phyloP scores from a whole-genome alignment of 2,113 vertebrate species.

The Tupaia chinensis region DNA sequence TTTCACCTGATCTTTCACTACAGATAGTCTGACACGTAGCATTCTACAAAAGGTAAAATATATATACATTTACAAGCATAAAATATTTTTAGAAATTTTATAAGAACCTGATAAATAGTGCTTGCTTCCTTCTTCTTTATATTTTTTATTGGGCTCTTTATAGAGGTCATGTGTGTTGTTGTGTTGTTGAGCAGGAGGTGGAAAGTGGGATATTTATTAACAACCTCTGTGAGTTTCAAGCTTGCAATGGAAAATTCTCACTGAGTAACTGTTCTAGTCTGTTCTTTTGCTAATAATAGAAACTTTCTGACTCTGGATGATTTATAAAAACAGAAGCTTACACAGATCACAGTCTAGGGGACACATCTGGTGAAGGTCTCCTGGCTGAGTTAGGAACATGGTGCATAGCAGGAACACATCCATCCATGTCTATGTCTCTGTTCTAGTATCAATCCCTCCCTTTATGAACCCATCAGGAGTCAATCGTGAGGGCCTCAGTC shows the following conservation, averaged over 20 bases:
- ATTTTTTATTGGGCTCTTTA: too few relatives aligned
- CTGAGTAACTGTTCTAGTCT: neutral
- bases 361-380: too few relatives aligned
- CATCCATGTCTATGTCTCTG: too few relatives aligned
- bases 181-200: neutral
- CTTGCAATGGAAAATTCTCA: slow-evolving; percentile 21
- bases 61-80: neutral
- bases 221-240: neutral
- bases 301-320: too few relatives aligned
- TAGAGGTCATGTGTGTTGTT: neutral
- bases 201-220: neutral
- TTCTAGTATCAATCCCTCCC: too few relatives aligned
- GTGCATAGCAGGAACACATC: too few relatives aligned
- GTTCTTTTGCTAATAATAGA: too few relatives aligned
- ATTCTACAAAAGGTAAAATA: neutral
- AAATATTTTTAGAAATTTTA: neutral
- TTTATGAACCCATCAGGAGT: too few relatives aligned
- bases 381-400: too few relatives aligned
- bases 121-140: neutral
- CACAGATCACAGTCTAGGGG: too few relatives aligned
- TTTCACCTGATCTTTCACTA: neutral
- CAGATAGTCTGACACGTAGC: neutral
- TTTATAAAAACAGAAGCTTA: too few relatives aligned
- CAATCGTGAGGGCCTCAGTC: too few relatives aligned
- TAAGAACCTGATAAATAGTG: neutral